A percentile compares a stretch with the other conserved stretches of the same genome.
These are phyloP conservation scores for Thymelicus lineola DNA, from an alignment of 2,888 invertebrate genomes.

Conservation along the genomic window DNA sequence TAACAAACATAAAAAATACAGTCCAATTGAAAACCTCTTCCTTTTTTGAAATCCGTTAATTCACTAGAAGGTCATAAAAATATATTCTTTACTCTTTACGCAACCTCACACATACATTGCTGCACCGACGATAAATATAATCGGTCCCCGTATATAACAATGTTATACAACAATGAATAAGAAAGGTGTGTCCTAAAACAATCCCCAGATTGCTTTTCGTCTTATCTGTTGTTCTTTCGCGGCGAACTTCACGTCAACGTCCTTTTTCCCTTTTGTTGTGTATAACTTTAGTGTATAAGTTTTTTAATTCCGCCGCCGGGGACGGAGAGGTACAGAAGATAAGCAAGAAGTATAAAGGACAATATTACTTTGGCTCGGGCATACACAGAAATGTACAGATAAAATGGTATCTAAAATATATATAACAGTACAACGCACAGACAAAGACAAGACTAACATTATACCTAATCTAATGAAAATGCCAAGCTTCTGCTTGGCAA, in stretches of 20 bases:
- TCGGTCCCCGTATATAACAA: not conserved
- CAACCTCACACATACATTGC: no score
- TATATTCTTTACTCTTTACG: no score
- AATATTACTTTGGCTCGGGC: conserved; percentile 1
- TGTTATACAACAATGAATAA: not conserved
- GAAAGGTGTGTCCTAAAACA: conserved; percentile 7
- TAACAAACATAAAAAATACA: no score
- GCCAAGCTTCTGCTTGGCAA: no score
- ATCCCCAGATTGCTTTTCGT: conserved; percentile 11
- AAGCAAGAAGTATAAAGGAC: conserved; percentile 11
- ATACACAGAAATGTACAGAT: not conserved
- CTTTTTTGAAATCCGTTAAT: no score
- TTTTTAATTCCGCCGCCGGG: conserved; percentile 50
- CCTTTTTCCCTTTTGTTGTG: conserved; percentile 15
- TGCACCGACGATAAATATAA: no score
- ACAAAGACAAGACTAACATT: no score
- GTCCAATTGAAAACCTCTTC: no score
- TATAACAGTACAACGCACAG: no score
- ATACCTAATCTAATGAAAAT: no score
- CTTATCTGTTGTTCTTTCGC: conserved; percentile 20
- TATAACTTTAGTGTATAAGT: conserved; percentile 42
- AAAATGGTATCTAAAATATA: not conserved
- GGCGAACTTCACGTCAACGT: conserved; percentile 15
- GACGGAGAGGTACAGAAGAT: conserved; percentile 5
- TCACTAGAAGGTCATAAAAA: no score